Evolutionary conservation across 2,113 vertebrate genomes (phyloP).

Genomic region (Sarotherodon lohbergeri): DNA sequence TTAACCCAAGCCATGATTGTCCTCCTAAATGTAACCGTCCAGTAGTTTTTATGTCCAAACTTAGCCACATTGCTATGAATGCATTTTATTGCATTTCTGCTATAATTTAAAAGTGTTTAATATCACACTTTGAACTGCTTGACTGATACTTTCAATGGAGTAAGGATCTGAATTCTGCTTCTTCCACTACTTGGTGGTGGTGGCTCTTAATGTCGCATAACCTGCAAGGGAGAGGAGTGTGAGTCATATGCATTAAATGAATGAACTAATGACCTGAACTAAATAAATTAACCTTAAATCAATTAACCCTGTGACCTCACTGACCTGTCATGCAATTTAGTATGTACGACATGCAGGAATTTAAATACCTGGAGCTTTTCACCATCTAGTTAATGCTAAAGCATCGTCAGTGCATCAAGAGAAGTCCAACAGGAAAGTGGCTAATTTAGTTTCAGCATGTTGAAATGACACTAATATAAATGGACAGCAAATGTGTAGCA

Average conservation of each 20-base stretch:
- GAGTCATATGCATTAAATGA: constrained; percentile 5
- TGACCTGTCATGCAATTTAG: not conserved
- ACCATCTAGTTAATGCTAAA: not conserved
- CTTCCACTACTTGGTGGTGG: not conserved
- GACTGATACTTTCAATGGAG: not conserved
- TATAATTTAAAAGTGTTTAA: not conserved
- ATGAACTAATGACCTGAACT: constrained; percentile 12
- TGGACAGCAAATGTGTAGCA: not conserved
- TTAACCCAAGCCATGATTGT: not conserved
- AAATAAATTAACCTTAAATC: constrained; percentile 48
- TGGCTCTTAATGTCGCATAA: not conserved
- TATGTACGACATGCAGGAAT: not conserved
- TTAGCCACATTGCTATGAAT: not conserved
- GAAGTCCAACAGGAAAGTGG: not conserved
- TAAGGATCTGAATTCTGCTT: not conserved
- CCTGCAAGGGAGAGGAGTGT: not conserved
- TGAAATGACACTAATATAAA: not conserved
- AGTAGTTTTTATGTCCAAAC: not conserved
- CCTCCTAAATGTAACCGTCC: not conserved
- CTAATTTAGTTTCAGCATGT: not conserved
- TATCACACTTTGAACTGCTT: not conserved
- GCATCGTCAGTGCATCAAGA: not conserved
- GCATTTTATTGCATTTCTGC: not conserved
- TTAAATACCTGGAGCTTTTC: not conserved
- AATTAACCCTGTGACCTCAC: constrained; percentile 28